These are phyloP conservation scores for Platygyra sinensis DNA, from an alignment of 64 coral and sea anemone genomes.

Conservation along the genomic window DNA sequence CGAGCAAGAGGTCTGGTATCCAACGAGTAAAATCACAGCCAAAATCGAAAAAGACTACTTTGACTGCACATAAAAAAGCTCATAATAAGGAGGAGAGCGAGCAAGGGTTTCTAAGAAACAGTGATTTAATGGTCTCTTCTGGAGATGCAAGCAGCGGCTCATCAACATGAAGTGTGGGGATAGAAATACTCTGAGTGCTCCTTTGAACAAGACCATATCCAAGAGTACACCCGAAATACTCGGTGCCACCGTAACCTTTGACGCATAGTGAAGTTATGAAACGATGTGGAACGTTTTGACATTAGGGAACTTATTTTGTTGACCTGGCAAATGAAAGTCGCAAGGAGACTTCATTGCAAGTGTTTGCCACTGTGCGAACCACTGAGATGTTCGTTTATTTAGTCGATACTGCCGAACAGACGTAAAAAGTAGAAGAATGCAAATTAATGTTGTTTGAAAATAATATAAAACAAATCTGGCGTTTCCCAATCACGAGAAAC, in stretches of 20 bases:
- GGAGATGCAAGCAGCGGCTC: conserved; percentile 37
- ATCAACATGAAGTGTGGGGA: background rate
- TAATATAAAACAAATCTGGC: background rate
- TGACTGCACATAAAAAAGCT: background rate
- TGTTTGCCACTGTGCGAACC: background rate
- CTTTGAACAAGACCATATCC: background rate
- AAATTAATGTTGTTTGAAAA: background rate
- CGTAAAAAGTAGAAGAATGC: background rate
- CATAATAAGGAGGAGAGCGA: background rate
- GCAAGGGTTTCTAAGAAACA: conserved; percentile 21
- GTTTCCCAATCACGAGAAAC: too few relatives aligned
- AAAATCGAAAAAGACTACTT: conserved; percentile 3
- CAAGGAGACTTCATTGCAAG: background rate
- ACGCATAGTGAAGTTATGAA: background rate
- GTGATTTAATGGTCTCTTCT: background rate
- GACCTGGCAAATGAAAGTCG: background rate
- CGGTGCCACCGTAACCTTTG: too few relatives aligned
- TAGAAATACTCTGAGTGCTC: too few relatives aligned
- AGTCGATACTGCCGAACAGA: too few relatives aligned
- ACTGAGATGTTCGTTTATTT: too few relatives aligned
- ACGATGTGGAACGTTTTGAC: background rate
- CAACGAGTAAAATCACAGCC: conserved; percentile 24
- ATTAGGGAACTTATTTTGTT: background rate
- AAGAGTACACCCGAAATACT: background rate
- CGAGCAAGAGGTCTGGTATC: conserved; percentile 10